Evolutionary conservation across 2,888 invertebrate genomes (phyloP).

Genomic region (Rutpela maculata): DNA sequence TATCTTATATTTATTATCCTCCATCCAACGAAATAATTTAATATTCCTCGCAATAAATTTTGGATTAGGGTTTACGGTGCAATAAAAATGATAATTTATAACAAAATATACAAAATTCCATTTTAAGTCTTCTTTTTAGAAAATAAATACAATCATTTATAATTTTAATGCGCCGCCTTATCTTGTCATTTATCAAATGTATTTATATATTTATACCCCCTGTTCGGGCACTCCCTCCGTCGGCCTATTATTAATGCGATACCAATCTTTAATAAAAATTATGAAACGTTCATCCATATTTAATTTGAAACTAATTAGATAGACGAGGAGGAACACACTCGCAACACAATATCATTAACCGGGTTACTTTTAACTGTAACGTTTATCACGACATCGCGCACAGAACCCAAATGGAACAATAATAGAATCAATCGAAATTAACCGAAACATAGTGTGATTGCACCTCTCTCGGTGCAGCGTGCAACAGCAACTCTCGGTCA

Average conservation of each 20-base stretch:
- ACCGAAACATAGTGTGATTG: slow-evolving; percentile 45
- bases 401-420: slow-evolving; percentile 38
- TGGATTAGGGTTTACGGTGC: slow-evolving; percentile 74
- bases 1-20: slow-evolving; percentile 74
- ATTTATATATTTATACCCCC: slow-evolving; percentile 59
- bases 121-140: slow-evolving; percentile 58
- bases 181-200: slow-evolving; percentile 62
- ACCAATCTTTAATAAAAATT: slow-evolving; percentile 72
- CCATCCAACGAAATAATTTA: slow-evolving; percentile 73
- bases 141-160: slow-evolving; percentile 67
- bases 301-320: slow-evolving; percentile 62
- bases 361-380: slow-evolving; percentile 47
- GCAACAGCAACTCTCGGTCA: background rate
- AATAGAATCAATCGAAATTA: slow-evolving; percentile 55
- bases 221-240: slow-evolving; percentile 52
- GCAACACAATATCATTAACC: slow-evolving; percentile 49
- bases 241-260: slow-evolving; percentile 71
- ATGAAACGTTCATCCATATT: slow-evolving; percentile 69
- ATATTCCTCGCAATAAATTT: slow-evolving; percentile 74
- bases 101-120: slow-evolving; percentile 73
- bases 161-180: slow-evolving; percentile 64
- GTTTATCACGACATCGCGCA: slow-evolving; percentile 47
- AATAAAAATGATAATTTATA: slow-evolving; percentile 75
- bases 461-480: slow-evolving; percentile 13
- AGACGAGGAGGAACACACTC: slow-evolving; percentile 36